Evolutionary conservation across 2,797 vertebrate species (phyloP).

Genomic region (Sebastes kiyomatsui): DNA sequence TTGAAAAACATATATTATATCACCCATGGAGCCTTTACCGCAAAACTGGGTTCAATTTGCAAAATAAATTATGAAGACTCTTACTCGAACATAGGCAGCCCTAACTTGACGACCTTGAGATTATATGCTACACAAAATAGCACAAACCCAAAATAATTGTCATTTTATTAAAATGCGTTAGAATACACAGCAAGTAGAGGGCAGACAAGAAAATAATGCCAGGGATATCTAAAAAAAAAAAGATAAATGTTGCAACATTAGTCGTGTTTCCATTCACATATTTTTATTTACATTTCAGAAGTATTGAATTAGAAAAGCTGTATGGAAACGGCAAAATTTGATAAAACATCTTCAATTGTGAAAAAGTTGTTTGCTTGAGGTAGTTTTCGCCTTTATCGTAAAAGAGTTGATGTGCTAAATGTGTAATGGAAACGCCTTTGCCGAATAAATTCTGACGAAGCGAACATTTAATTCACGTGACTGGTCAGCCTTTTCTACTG

Average conservation of each 20-base stretch:
- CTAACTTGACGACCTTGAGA: not conserved
- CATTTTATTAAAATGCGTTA: too few species aligned
- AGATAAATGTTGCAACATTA: not conserved
- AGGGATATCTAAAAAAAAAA: not conserved
- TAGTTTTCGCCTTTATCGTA: too few species aligned
- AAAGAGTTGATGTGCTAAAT: too few species aligned
- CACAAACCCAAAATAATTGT: not conserved
- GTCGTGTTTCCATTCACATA: too few species aligned
- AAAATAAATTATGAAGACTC: not conserved
- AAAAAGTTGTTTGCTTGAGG: too few species aligned
- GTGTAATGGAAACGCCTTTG: too few species aligned
- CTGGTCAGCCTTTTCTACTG: too few species aligned
- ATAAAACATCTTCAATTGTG: too few species aligned
- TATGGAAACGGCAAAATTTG: too few species aligned
- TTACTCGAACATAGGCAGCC: not conserved
- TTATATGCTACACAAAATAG: not conserved
- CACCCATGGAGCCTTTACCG: not conserved
- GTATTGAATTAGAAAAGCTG: fast-evolving
- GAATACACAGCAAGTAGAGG: not conserved
- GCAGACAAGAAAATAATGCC: not conserved
- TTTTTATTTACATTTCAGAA: too few species aligned
- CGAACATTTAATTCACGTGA: too few species aligned
- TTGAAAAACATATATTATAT: slow-evolving; percentile 1
- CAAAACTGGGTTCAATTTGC: not conserved
- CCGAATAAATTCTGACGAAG: too few species aligned